Evolutionary conservation across 2,113 vertebrate genomes (phyloP).

Genomic region (Sinocyclocheilus anophthalmus): DNA sequence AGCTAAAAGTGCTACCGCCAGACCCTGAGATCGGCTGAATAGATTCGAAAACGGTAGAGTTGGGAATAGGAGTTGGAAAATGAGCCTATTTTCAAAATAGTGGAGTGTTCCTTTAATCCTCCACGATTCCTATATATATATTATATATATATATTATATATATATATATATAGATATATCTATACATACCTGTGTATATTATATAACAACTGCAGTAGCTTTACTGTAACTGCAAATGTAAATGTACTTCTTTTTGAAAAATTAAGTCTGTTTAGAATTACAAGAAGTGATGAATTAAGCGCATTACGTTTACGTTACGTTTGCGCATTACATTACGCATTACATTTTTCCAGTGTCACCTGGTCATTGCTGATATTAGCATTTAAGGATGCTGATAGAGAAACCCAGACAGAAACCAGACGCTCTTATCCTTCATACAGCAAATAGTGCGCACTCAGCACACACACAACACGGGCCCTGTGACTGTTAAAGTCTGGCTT

Average conservation of each 20-base stretch:
- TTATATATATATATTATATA: no score
- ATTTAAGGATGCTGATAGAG: not conserved
- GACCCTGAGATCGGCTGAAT: no score
- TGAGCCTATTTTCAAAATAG: no score
- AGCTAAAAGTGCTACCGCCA: no score
- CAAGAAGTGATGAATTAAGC: not conserved
- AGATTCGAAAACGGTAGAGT: no score
- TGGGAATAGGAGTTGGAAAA: no score
- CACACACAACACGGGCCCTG: not conserved
- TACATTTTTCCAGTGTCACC: not conserved
- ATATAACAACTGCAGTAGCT: not conserved
- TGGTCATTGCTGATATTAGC: slow-evolving; percentile 20
- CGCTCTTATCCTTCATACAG: not conserved
- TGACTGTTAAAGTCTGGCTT: slow-evolving; percentile 15
- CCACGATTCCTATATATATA: no score
- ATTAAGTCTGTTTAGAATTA: not conserved
- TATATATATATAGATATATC: no score
- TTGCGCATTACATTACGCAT: no score
- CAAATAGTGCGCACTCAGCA: not conserved
- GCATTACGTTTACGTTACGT: not conserved
- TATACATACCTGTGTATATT: no score
- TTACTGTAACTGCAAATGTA: not conserved
- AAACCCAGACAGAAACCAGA: slow-evolving; percentile 17
- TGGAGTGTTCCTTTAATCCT: no score
- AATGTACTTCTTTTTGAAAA: not conserved